Base-by-base conservation (phyloP, 2,797 vertebrate species). In the Melanotaenia boesemani region DNA sequence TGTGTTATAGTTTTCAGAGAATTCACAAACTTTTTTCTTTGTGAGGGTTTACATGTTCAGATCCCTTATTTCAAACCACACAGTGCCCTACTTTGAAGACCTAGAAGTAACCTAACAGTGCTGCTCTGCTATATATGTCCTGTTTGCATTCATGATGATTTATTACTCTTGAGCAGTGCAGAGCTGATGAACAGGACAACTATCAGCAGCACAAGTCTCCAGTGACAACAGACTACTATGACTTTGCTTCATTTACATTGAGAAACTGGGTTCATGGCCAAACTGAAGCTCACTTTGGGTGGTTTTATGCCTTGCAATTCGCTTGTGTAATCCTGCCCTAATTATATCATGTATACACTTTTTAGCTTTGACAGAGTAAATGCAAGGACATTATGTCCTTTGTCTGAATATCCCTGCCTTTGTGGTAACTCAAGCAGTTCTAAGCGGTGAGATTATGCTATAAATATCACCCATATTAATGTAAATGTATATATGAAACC, bases 121-220 rank as follows among this genome's bases (percentile, higher is more conserved):
- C 83, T 81, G 63, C 63, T 67, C 76, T 70, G 71, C 72, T 86
- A 34, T 72, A 73, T 64, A 65, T 79, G 79, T 80, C 87, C 85
- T 79, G 75, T 77, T 82, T 83, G 84, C 66, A 81, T 84, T 82
- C 63, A 32, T 55, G 24, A 82, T 93, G 92, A 93, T 93, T 93
- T 93, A 93, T 93, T 91, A 84, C 89, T 81, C 79, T 32, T 82
- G 87, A 90, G 86, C 82, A 59, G 48, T 20, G 64, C 79, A 63
- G 73, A 66, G 83, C 73, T 74, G 88, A 83, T 68, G 84, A 75
- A 61, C 75, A 58, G 54, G 76, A 82, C 85, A 87, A 59, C 81
- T 85, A 83, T 84, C 85, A 70, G 83, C 36, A 2, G 84, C 81
- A 86, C 84, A 59, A 73, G 83, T 90, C 90, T 93, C 91, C 78